Base-by-base conservation (phyloP, 2,113 vertebrate species). In the rabbit (Oryctolagus cuniculus) region DNA sequence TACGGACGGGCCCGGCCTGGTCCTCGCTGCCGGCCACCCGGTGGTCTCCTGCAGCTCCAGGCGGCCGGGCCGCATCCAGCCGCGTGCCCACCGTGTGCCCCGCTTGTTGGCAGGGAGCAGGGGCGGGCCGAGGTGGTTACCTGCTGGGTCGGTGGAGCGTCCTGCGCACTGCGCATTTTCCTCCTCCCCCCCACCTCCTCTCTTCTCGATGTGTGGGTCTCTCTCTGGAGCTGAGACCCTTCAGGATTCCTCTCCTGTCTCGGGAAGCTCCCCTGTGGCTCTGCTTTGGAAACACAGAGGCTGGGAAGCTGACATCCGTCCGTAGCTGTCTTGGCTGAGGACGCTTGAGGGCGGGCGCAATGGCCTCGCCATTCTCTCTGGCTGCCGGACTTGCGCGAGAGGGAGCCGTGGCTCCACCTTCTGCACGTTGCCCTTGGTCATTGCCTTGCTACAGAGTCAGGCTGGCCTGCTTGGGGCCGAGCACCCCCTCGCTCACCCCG, bases 231-330 rank as follows among this genome's bases (percentile, higher is more conserved):
- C 49, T 27, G 13, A 13, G 36, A n/a, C 38, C 69, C 66, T 66
- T 82, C 81, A 66, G 34, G 27, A 19, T 69, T 51, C 34, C 17
- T 87, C 24, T 87, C 31, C 55, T 31, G 53, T 88, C 53, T 89
- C 31, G 81, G 53, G 80, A 87, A 61, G 66, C 25, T 55, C 34
- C 24, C 82, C 31, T 24, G 17, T 9, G 63, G 44, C 69, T 55
- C 6, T 38, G 27, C n/a, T 75, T 83, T 63, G 94, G 55, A 97
- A 53, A 80, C n/a, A 85, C 2, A 51, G 63, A 29, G 66, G 55
- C 84, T 66, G 58, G 84, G 87, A 91, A 78, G 87, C 94, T 85
- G 87, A 92, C 78, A 79, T 70, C 87, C 61, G 86, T 70, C 87
- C 61, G 86, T 69, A 58, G 51, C 85, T 86, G 81, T 91, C 81